Conservation (phyloP, 2,797 vertebrate genomes). For the Meriones psammophilus region DNA sequence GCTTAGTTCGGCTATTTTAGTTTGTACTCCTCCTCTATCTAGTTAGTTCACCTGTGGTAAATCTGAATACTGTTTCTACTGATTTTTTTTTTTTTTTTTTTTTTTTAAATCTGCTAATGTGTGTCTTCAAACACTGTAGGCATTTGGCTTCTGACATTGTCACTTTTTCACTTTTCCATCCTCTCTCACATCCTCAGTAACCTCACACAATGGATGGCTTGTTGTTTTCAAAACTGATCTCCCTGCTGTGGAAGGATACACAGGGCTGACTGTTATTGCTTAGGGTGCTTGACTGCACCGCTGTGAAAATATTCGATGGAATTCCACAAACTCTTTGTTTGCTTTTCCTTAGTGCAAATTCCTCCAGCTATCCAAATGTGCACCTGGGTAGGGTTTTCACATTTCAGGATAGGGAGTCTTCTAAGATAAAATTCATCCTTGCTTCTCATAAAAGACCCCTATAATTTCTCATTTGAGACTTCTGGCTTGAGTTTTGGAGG, state of each 20-base stretch:
- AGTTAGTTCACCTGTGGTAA: neutral
- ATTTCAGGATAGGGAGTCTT: constrained; percentile 26
- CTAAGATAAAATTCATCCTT: constrained; percentile 28
- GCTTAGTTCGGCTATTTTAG: neutral
- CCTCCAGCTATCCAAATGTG: constrained; percentile 24
- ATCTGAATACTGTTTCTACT: neutral
- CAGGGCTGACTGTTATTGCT: neutral
- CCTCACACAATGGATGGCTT: neutral
- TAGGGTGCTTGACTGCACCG: constrained; percentile 13
- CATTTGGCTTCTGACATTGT: constrained; percentile 47
- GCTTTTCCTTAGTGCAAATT: constrained; percentile 62
- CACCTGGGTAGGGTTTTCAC: constrained; percentile 31
- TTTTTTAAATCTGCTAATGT: constrained; percentile 1
- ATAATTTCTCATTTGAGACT: neutral
- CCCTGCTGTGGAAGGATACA: neutral
- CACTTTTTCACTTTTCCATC: constrained; percentile 15
- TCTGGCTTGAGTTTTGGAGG: constrained; percentile 23
- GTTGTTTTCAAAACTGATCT: constrained; percentile 37
- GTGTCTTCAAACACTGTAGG: constrained; percentile 29
- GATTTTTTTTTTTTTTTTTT: constrained; percentile 23
- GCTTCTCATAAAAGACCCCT: constrained; percentile 33
- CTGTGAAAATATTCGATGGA: constrained; percentile 34
- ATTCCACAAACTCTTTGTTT: constrained; percentile 55
- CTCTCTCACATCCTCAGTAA: constrained; percentile 42
- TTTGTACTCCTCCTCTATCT: neutral